These are phyloP conservation scores for Phalacrocorax carbo DNA, from an alignment of 2,113 vertebrate genomes.

Conservation along the genomic window DNA sequence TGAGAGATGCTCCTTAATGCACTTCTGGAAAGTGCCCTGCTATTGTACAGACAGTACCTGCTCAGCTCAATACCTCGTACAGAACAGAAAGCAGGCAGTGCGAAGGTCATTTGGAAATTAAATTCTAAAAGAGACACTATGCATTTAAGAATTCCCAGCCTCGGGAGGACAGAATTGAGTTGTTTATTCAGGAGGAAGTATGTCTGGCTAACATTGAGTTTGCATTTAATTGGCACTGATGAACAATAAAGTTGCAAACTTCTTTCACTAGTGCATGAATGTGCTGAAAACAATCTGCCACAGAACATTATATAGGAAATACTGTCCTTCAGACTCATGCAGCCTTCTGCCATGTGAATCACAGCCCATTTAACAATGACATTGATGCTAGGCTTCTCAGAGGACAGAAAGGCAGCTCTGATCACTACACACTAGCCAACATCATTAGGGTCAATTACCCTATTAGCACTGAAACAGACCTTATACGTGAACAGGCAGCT, in stretches of 20 bases:
- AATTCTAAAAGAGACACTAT: background rate
- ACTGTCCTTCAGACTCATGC: background rate
- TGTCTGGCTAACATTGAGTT: slow-evolving; percentile 14
- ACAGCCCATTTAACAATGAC: slow-evolving; percentile 1
- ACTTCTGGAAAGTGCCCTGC: background rate
- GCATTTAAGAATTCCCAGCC: background rate
- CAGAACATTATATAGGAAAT: background rate
- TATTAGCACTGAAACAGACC: slow-evolving; percentile 31
- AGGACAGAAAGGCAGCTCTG: slow-evolving; percentile 25
- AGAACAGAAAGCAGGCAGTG: background rate
- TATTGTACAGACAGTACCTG: background rate
- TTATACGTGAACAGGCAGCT: background rate
- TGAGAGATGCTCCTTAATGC: background rate
- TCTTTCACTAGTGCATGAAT: slow-evolving; percentile 13
- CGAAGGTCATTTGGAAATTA: slow-evolving; percentile 42
- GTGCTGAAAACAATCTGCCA: slow-evolving; percentile 35
- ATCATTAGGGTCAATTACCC: slow-evolving; percentile 53
- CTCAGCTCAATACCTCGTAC: background rate
- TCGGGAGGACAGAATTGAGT: background rate
- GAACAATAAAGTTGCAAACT: slow-evolving; percentile 47
- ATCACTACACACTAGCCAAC: background rate
- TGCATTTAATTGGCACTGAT: slow-evolving; percentile 38
- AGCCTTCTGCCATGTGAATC: slow-evolving; percentile 15
- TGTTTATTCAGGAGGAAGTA: slow-evolving; percentile 46
- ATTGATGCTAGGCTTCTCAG: background rate